Percentiles rank a stretch among this genome's conserved stretches.
These are phyloP conservation scores for Ochotona princeps DNA, from an alignment of 2,113 vertebrate genomes.

Conservation along the genomic window DNA sequence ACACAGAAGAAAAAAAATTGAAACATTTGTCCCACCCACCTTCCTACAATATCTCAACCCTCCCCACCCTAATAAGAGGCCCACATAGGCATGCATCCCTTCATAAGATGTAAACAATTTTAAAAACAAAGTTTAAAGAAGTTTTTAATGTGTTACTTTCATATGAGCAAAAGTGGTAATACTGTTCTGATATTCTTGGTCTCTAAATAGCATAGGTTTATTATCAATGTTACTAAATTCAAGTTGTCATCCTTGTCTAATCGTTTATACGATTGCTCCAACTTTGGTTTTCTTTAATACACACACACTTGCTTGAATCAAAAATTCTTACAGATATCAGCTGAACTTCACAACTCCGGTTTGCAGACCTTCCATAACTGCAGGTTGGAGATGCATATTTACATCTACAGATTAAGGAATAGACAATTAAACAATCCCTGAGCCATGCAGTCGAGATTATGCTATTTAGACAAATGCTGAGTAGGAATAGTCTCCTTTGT, in stretches of 20 bases:
- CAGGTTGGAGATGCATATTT: conserved; percentile 68
- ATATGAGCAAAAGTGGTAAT: conserved; percentile 18
- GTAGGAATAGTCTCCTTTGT: conserved; percentile 56
- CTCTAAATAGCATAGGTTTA: not conserved
- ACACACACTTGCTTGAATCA: conserved; percentile 15
- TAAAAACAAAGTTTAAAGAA: not conserved
- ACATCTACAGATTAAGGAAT: conserved; percentile 74
- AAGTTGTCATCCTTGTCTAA: conserved; percentile 14
- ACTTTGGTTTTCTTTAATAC: conserved; percentile 38
- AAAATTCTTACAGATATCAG: conserved; percentile 33
- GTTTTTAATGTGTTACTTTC: not conserved
- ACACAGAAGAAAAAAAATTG: too few relatives aligned
- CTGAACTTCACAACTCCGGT: conserved; percentile 45
- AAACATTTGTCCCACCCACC: too few relatives aligned
- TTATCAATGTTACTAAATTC: not conserved
- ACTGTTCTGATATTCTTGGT: not conserved
- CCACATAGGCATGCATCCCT: too few relatives aligned
- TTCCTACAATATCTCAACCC: too few relatives aligned
- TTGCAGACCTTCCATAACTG: conserved; percentile 77
- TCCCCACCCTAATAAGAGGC: too few relatives aligned
- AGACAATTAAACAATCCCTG: conserved; percentile 70
- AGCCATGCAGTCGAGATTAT: conserved; percentile 48
- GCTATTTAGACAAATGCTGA: conserved; percentile 47
- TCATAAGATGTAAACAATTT: too few relatives aligned
- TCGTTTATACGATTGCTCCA: conserved; percentile 18